phyloP scores from a whole-genome alignment of 2,797 vertebrate species.

The Argyrosomus regius region DNA sequence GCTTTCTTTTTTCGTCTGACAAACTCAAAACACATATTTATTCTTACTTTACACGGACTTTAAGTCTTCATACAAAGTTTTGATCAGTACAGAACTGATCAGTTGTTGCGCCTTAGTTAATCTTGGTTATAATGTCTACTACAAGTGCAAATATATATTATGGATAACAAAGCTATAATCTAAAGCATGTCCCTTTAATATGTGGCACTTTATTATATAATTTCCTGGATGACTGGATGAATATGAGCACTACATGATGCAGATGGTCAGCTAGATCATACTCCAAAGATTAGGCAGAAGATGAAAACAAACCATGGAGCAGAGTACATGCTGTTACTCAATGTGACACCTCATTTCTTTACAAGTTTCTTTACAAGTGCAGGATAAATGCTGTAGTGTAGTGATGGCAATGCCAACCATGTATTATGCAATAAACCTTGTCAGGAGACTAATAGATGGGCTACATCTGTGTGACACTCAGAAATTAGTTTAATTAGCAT shows the following conservation, averaged over 20 bases:
- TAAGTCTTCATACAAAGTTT: not conserved
- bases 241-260: not conserved
- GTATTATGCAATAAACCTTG: constrained; percentile 26
- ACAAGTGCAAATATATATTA: not conserved
- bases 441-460: constrained; percentile 42
- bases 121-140: not conserved
- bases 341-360: constrained; percentile 26
- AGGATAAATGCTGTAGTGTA: constrained; percentile 24
- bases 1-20: too few relatives aligned
- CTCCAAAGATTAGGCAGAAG: constrained; percentile 17
- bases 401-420: not conserved
- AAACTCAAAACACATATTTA: too few relatives aligned
- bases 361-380: constrained; percentile 29
- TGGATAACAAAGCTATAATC: not conserved
- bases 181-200: not conserved
- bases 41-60: too few relatives aligned
- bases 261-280: constrained; percentile 8
- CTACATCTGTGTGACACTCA: constrained; percentile 36
- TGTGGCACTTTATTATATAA: not conserved
- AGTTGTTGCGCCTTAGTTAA: not conserved
- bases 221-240: not conserved
- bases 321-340: constrained; percentile 18
- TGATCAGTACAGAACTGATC: too few relatives aligned
- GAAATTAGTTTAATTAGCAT: constrained; percentile 55
- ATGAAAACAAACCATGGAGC: not conserved